Base-by-base conservation (phyloP, 2,113 vertebrate species). In the Phalacrocorax aristotelis region DNA sequence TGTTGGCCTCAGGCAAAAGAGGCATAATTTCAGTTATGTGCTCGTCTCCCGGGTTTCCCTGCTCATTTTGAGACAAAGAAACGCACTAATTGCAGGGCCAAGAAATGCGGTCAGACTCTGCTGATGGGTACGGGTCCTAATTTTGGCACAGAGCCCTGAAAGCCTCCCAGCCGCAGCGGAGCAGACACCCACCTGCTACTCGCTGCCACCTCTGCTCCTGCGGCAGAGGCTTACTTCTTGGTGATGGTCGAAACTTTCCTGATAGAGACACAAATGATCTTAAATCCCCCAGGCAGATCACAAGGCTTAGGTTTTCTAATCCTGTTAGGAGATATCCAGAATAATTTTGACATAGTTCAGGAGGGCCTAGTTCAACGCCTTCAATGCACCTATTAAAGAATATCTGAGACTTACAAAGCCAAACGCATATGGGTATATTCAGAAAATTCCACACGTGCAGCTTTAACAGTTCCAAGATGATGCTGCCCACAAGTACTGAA, bases 341-440 rank as follows among this genome's bases (percentile, higher is more conserved):
- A 49, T 10, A 79, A 68, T 52, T 91, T 2, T 44, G 26, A 32
- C 44, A 20, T 61, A 10, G 15, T 55, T 49, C 29, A 65, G 14
- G 20, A 48, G 60, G 27, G 44, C 60, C 15, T 42, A 49, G 46
- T 64, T 83, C 72, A 54, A 77, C 54, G 23, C 5, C 34, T 66
- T 65, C 66, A 9, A 8, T 2, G 19, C 15, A 72, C 61, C 20
- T 36, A 13, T 66, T 54, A 51, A n/a, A 26, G 38, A 48, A 34
- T 3, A 69, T 19, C 58, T 17, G 65, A n/a, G 77, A 25, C 49
- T 49, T 48, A 23, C 42, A 66, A 42, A 90, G 68, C 38, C 48
- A 40, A 42, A 32, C 0, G 7, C 11, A 48, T 8, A 1, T 0
- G 30, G n/a, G 2, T 25, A 12, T 26, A 23, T 49, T 23, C 48